phyloP scores from a whole-genome alignment of 1,140 invertebrate genomes.

The Heterodera carotae region DNA sequence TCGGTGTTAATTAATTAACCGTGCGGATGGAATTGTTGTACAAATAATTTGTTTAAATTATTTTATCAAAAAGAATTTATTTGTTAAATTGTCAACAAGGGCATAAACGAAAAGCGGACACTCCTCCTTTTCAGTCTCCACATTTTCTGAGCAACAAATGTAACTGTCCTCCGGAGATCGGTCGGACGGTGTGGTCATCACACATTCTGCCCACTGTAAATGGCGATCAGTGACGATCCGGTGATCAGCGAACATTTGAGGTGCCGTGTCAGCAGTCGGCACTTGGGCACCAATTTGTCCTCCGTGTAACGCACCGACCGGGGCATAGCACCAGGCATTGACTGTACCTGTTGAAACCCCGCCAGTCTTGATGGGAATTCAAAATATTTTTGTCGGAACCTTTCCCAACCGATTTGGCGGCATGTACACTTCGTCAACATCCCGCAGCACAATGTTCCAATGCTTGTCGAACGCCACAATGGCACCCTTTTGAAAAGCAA shows the following conservation, averaged over 20 bases:
- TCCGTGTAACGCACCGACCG: constrained; percentile 66
- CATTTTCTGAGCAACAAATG: no score
- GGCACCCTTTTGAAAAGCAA: constrained; percentile 71
- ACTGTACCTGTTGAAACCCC: constrained; percentile 17
- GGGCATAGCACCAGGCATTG: constrained; percentile 33
- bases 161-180: no score
- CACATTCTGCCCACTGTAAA: constrained; percentile 27
- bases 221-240: constrained; percentile 34
- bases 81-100: no score
- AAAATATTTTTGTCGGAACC: constrained; percentile 8
- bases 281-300: neutral
- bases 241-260: constrained; percentile 41
- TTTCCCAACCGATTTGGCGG: constrained; percentile 30
- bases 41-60: no score
- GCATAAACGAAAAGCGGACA: no score
- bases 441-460: constrained; percentile 84
- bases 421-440: constrained; percentile 79
- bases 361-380: neutral
- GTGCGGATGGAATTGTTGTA: no score
- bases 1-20: no score
- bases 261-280: constrained; percentile 25
- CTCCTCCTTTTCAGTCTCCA: no score
- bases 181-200: no score
- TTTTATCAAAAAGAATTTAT: no score
- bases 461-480: constrained; percentile 89